Base-by-base conservation (phyloP, 2,888 invertebrate species). In the Pedicia rivosa region DNA sequence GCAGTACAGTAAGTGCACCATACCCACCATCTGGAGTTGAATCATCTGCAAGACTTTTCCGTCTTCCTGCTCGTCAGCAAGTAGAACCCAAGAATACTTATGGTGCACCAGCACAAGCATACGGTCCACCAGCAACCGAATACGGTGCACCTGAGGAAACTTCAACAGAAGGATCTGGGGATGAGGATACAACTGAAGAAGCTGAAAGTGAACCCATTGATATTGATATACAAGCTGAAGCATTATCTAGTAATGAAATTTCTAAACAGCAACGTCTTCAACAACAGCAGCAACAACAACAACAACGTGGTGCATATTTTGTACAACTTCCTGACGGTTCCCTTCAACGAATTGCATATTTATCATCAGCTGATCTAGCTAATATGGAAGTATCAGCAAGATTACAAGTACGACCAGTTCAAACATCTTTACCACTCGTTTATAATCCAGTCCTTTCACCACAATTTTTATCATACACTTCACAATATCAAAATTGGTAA, bases 321-420 rank as follows among this genome's bases (percentile, higher is more conserved):
- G 64, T 76, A 6, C 66, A 75, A 26, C 62, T 76, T 42, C 75
- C 75, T 3, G 67, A 63, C 41, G 69, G 74, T 3, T 65, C 72
- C 43, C 62, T 76, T 3, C 76, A 77, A 47, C 64, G 68, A 39
- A 70, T 76, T 10, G 66, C 65, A 45, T 76, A 71, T 56, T 62
- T 66, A 40, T 72, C 72, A 8, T 16, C 35, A n/a, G 15, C 19
- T 4, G 25, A 15, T 17, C n/a, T n/a, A n/a, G n/a, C n/a, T n/a
- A n/a, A n/a, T n/a, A n/a, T n/a, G n/a, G 7, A n/a, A n/a, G 17
- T 8, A 3, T 13, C 19, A 32, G 17, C 32, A 13, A 13, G 19
- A 10, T 13, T 13, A 32, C 32, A 32, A 32, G 20, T 32, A 6
- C 5, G 20, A 20, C 20, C 20, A 20, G 20, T 20, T 20, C 19